Base-by-base conservation (phyloP, 1,140 invertebrate species). In the Adoxophyes honmai region DNA sequence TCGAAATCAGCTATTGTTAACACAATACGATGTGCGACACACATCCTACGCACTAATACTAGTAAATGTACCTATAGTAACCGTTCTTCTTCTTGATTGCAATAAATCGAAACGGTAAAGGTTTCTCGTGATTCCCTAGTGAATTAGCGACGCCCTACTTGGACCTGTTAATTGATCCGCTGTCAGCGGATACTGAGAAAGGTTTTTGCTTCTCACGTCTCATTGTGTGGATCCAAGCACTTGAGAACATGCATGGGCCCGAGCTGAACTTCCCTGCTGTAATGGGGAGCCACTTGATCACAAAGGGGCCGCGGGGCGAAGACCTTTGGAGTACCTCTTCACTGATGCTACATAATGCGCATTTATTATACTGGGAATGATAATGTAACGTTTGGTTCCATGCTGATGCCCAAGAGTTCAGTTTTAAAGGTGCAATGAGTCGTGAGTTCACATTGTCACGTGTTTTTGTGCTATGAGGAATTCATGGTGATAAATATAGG, bases 221-320 rank as follows among this genome's bases (percentile, higher is more conserved):
- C 42, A 54, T 44, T 44, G 33, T 51, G 52, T 52, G 52, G 11
- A 44, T n/a, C 16, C 7, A 53, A 39, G 51, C 57, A 62, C 70
- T 72, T 62, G 59, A 62, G 42, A 48, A 48, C 42, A 48, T 48
- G 42, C 42, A 48, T 48, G 42, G 11, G 4, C 42, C n/a, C 21
- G 21, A 28, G 21, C 21, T 21, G 21, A 48, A 33, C 42, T 48
- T 55, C 62, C 48, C 34, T 55, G 51, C 51, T 55, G 55, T 58
- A 62, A 62, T 62, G 55, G 57, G 57, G 37, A 36, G 16, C 67
- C 70, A 73, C 70, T 73, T 73, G 70, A 73, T 66, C 37, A 63
- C 58, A 68, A 70, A 67, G 60, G 36, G 38, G 48, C 59, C 56
- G 44, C 38, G n/a, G 56, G 42, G 57, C 44, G 59, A 65, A 58